Evolutionary conservation across 1,140 invertebrate species (phyloP), one percentile per base, ranked within the genome.

Genomic region (Harlomillsia oculata): DNA sequence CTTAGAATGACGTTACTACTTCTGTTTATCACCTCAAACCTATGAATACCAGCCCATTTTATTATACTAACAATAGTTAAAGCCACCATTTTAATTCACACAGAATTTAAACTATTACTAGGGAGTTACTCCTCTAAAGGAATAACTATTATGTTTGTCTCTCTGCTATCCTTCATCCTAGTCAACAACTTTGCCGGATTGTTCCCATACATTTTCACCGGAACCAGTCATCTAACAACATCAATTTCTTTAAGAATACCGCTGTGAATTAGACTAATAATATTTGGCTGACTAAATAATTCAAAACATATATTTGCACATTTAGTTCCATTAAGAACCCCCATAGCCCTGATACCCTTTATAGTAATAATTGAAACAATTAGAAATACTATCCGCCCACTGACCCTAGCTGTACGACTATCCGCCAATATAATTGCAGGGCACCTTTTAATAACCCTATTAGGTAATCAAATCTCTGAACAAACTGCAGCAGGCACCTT

Each of bases 371-470:
- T 75, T 68, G 70, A 74, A 68, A 66, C 51, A 34, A 67, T 71
- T 36, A 74, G 71, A 53, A 69, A 72, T 57, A 34, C 66, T 37
- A 82, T 83, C 73, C 79, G 78, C 6, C 80, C 79, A 8, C 66
- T 72, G 67, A 82, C 79, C 2, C 70, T 83, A 72, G 73, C 76
- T 28, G 72, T 82, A 46, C 80, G 80, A 56, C 67, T 83, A 72
- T 74, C 76, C 11, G 80, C 81, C 34, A 82, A 82, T 75, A 80
- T 82, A 77, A 80, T 81, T 74, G 79, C 80, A 13, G 80, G 80
- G 0, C 80, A 81, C 67, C 68, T 82, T 68, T 63, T 82, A 53
- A 59, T 73, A 70, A 75, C 75, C 25, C 66, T 80, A 64, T 64
- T 79, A 67, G 74, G 76, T 60, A 73, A 72, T 57, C 72, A 71